phyloP scores from a whole-genome alignment of 23 tunicate genomes.

The Halocynthia aurantium region DNA sequence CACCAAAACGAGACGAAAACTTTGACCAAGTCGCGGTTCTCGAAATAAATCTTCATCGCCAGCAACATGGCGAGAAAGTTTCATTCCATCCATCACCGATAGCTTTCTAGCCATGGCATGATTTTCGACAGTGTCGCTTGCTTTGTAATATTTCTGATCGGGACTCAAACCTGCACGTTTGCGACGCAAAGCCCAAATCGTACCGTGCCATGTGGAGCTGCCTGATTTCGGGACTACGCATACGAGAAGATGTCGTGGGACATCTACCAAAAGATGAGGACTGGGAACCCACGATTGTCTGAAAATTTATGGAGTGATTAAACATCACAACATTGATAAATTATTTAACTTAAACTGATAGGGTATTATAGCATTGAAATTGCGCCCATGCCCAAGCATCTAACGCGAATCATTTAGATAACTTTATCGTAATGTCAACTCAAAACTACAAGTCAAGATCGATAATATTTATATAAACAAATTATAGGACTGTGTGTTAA shows the following conservation, averaged over 20 bases:
- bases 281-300: neutral
- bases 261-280: conserved; percentile 7
- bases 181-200: conserved; percentile 9
- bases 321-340: neutral
- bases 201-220: conserved; percentile 13
- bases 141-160: neutral
- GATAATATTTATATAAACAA: no score
- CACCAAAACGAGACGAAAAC: conserved; percentile 14
- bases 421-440: no score
- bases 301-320: neutral
- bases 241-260: neutral
- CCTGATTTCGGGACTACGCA: conserved; percentile 19
- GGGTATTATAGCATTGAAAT: no score
- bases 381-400: no score
- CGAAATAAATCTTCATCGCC: conserved; percentile 14
- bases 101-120: conserved; percentile 7
- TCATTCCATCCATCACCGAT: neutral
- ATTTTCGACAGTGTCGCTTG: conserved; percentile 5
- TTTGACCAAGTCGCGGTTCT: neutral
- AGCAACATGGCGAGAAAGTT: neutral
- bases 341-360: no score
- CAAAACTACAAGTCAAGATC: no score
- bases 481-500: no score
- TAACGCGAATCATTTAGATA: no score
- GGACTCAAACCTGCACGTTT: neutral